Evolutionary conservation across 1,140 invertebrate genomes (phyloP), one percentile per base, ranked within the genome.

Genomic region (Nomia melanderi): DNA sequence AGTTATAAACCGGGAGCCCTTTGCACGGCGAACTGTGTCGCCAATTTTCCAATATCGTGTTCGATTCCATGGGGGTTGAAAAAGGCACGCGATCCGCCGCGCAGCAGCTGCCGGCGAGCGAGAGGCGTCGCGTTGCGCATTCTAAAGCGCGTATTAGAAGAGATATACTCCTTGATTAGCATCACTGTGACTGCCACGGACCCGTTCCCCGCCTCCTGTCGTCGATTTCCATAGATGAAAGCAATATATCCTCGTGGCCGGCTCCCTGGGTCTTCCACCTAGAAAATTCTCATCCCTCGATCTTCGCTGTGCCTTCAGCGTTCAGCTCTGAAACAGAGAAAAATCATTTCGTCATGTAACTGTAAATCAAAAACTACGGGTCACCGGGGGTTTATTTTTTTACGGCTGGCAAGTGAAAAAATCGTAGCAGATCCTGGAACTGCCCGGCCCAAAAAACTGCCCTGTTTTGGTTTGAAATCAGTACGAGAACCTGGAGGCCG

Each of bases 401-500:
- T 88, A 88, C 73, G 65, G 50, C 53, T n/a, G 23, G 53, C 6
- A 7, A 59, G 36, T 62, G 56, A 88, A 88, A 90, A 90, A 86
- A 69, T 80, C 47, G 77, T 77, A 83, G 50, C 69, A 87, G 56
- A 83, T 87, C 85, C 47, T 7, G 71, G 20, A 65, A 60, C 53
- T 50, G 27, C n/a, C 7, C 20, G 11, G 36, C 33, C 60, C 41
- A 86, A 88, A 90, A 90, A 89, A 87, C 56, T 85, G 84, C 81
- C 84, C 89, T 89, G 84, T 91, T 92, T 90, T 90, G 87, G 86
- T 89, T 86, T 84, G 65, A 84, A 92, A 91, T 91, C 87, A 90
- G 90, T 87, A 69, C 87, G 79, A 20, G 12, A 39, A 20, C 12
- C 20, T n/a, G n/a, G n/a, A n/a, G n/a, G n/a, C 41, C 20, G 25